A percentile compares a stretch with the other conserved stretches of the same genome.
Evolutionary conservation across 2,113 vertebrate genomes (phyloP).

Genomic region (Muscicapa adusta): DNA sequence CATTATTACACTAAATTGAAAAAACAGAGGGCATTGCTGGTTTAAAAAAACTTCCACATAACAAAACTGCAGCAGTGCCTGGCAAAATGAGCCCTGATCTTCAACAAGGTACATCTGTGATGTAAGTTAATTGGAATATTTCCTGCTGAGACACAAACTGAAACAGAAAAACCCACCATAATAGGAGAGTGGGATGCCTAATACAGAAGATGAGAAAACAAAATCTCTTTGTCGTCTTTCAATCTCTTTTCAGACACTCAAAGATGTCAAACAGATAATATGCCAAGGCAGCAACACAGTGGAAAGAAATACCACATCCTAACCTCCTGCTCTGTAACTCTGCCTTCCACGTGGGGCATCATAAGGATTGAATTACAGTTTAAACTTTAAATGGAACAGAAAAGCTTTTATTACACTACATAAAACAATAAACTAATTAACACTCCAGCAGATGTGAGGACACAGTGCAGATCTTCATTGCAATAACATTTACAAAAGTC

Average conservation of each 20-base stretch:
- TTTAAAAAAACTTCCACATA: neutral
- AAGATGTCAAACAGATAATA: neutral
- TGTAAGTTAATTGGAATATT: neutral
- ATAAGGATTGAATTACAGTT: neutral
- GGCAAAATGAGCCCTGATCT: neutral
- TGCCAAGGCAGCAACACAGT: neutral
- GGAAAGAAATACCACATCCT: neutral
- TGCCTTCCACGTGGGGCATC: neutral
- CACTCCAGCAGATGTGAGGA: fast-evolving
- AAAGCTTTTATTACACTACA: neutral
- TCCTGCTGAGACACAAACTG: neutral
- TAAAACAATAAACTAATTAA: neutral
- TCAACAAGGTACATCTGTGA: neutral
- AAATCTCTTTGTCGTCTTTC: neutral
- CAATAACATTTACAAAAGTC: neutral
- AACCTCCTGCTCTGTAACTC: neutral
- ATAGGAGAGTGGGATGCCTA: neutral
- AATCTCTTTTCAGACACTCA: neutral
- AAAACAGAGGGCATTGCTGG: neutral
- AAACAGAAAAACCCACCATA: neutral
- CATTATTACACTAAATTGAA: neutral
- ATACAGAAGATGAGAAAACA: neutral
- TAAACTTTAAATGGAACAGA: neutral
- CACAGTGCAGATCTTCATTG: neutral
- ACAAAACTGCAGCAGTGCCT: neutral